Base-by-base conservation (phyloP, 64 coral and sea anemone genomes). In the Acropora tenuis region DNA sequence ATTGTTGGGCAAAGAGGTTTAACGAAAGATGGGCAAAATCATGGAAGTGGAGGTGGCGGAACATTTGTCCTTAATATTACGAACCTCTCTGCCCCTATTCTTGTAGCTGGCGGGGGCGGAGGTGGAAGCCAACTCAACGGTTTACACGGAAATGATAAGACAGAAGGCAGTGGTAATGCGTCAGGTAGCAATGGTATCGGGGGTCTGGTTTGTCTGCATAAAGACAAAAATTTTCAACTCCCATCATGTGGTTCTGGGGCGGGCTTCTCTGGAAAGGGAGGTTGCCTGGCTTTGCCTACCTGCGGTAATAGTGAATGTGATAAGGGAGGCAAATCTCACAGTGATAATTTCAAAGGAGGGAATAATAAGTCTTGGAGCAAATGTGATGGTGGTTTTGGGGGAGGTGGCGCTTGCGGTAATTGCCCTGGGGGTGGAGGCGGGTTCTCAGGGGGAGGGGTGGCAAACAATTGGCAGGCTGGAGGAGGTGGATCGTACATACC, bases 381-480 rank as follows among this genome's bases (percentile, higher is more conserved):
- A 47, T 96, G 94, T 75, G 80, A 86, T 53, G 94, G 94, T 74
- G 94, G 94, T 13, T 96, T 96, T 93, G 94, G 90, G 42, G 94
- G 94, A 2, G 94, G 94, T 13, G 94, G 94, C 46, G 94, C 90
- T 5, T 92, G 94, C 48, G 7, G 1, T 45, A 1, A 57, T 78
- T 30, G 47, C 17, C 61, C 86, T 65, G 94, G 94, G 47, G 94
- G 90, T 53, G 94, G 94, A 42, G 94, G 94, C 78, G 94, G 94
- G 2, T 96, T 86, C 75, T 86, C 94, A 17, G 94, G 94, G 2
- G 94, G 94, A 73, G 94, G 78, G 47, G 48, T 92, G 12, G 47
- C 68, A 30, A 63, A 6, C 47, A 19, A 72, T 45, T 48, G 6
- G 7, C 2, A 61, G 69, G 41, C 57, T 17, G 84, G 90, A 17